These are phyloP conservation scores for Pavo muticus DNA, from an alignment of 2,113 vertebrate genomes.

Conservation along the genomic window DNA sequence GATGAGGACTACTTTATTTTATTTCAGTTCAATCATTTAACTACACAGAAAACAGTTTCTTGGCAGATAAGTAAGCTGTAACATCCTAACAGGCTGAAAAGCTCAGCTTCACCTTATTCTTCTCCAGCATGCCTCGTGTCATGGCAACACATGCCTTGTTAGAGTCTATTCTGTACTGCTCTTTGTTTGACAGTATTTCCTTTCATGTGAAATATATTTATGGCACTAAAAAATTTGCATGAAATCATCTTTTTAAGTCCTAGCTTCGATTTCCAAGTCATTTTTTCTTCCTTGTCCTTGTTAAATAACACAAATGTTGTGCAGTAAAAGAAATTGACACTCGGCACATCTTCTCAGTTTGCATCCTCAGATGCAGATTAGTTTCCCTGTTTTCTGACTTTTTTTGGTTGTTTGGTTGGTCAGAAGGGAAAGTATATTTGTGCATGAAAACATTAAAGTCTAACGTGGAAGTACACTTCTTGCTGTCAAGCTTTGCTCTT, in stretches of 20 bases:
- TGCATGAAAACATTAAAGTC: background rate
- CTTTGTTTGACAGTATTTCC: background rate
- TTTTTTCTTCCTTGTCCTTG: background rate
- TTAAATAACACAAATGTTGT: background rate
- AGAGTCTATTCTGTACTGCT: background rate
- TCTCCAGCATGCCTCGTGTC: background rate
- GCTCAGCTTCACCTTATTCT: slow-evolving; percentile 48
- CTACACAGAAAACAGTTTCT: slow-evolving; percentile 65
- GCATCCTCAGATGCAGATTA: background rate
- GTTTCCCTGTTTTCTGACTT: background rate
- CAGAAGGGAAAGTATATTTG: background rate
- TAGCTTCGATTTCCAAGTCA: slow-evolving; percentile 3
- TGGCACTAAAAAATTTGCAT: slow-evolving; percentile 8
- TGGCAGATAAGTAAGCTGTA: slow-evolving; percentile 60
- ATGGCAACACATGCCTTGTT: slow-evolving; percentile 20
- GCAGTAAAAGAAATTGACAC: background rate
- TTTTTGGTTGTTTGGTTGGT: background rate
- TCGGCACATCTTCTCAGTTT: background rate
- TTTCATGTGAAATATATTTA: slow-evolving; percentile 39
- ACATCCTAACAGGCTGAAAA: slow-evolving; percentile 57
- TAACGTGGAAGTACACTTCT: background rate
- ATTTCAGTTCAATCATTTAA: slow-evolving; percentile 69
- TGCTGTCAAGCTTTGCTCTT: background rate
- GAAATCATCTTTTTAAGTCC: slow-evolving; percentile 48
- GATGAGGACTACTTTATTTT: slow-evolving; percentile 42